Evolutionary conservation across 2,797 vertebrate species (phyloP).

Genomic region (Amphiprion clarkii): DNA sequence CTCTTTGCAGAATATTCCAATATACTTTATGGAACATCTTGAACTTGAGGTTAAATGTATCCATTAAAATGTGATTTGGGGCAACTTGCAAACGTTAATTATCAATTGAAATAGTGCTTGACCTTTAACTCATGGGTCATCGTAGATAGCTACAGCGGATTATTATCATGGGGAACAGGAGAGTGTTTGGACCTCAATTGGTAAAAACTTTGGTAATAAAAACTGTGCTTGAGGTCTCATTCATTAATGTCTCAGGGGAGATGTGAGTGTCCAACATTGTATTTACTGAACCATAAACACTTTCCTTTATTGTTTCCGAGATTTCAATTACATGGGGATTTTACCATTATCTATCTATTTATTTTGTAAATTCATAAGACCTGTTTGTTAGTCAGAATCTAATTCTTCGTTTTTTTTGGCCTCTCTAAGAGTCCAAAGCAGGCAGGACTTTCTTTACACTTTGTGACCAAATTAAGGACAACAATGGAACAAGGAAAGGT

Average conservation of each 20-base stretch:
- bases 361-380: conserved; percentile 17
- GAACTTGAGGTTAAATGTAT: background rate
- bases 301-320: too few species aligned
- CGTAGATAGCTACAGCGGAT: too few species aligned
- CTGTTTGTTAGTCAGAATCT: conserved; percentile 88
- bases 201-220: background rate
- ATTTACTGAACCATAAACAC: too few species aligned
- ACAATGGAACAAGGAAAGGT: conserved; percentile 44
- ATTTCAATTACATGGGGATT: too few species aligned
- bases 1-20: background rate
- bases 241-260: background rate
- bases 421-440: background rate
- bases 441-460: background rate
- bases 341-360: too few species aligned
- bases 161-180: background rate
- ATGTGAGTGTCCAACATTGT: too few species aligned
- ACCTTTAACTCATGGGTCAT: background rate
- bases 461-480: background rate
- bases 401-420: conserved; percentile 56
- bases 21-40: background rate
- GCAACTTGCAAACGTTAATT: background rate
- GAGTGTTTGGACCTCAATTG: background rate
- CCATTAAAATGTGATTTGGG: background rate
- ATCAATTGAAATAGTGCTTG: background rate
- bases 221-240: background rate